Conservation (phyloP, 2,797 vertebrate species). For the Coranthus polyacanthus region DNA sequence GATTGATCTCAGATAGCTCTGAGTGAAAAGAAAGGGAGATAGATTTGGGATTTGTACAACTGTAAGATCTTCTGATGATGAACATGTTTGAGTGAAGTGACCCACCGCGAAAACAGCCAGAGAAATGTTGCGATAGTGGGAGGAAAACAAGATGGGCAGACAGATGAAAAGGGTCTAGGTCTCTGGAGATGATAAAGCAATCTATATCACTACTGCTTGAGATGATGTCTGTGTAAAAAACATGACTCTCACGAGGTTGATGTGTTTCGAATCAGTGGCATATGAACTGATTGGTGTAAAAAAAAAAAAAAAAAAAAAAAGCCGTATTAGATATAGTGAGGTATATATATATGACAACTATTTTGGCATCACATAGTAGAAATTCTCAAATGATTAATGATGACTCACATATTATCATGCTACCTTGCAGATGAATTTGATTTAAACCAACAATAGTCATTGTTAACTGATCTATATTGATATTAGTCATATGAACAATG, state of each 20-base stretch:
- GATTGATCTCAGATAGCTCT: not conserved
- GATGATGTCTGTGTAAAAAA: conserved; percentile 39
- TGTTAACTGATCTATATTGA: too few species aligned
- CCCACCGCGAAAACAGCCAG: conserved; percentile 19
- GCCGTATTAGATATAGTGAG: too few species aligned
- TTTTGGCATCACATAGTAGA: too few species aligned
- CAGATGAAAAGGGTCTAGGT: conserved; percentile 45
- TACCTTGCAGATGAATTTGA: too few species aligned
- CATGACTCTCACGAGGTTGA: conserved; percentile 17
- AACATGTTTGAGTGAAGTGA: conserved; percentile 35
- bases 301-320: conserved; percentile 26
- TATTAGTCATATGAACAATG: too few species aligned
- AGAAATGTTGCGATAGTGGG: conserved; percentile 16
- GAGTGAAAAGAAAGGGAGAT: not conserved
- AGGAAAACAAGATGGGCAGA: conserved; percentile 50
- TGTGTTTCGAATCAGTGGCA: conserved; percentile 22
- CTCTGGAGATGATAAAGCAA: conserved; percentile 34
- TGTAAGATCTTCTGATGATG: conserved; percentile 11
- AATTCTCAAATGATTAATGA: too few species aligned
- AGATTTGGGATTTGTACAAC: conserved; percentile 19
- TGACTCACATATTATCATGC: too few species aligned
- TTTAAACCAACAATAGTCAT: too few species aligned
- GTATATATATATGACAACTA: too few species aligned
- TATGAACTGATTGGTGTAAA: not conserved
- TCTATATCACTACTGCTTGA: conserved; percentile 25